These are phyloP conservation scores for Podarcis lilfordi DNA, from an alignment of 2,797 vertebrate species.

Conservation along the genomic window DNA sequence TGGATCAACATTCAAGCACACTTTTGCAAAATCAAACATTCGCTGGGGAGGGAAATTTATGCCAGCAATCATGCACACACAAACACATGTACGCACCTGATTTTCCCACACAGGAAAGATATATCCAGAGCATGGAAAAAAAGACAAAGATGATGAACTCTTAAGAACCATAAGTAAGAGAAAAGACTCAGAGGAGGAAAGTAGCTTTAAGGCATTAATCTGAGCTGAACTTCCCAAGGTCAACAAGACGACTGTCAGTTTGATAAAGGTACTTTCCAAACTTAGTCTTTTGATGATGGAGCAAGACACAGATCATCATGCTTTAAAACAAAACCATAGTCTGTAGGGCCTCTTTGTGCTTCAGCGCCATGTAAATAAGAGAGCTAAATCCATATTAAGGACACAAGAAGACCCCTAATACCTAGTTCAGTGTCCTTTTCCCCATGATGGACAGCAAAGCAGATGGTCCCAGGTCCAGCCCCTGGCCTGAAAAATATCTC, in stretches of 20 bases:
- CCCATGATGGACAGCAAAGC: too few relatives aligned
- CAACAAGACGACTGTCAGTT: background rate
- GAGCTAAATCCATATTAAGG: background rate
- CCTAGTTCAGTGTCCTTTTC: too few relatives aligned
- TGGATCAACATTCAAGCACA: background rate
- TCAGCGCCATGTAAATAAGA: background rate
- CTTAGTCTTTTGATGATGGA: background rate
- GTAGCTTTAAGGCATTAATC: slow-evolving; percentile 31
- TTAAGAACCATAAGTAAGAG: slow-evolving; percentile 21
- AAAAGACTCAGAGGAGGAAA: slow-evolving; percentile 26
- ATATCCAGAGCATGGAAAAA: background rate
- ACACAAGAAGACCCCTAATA: background rate
- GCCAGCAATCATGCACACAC: background rate
- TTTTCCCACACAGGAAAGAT: background rate
- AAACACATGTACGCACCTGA: too few relatives aligned
- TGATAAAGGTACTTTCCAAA: background rate
- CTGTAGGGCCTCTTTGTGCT: background rate
- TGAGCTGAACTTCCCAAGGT: slow-evolving; percentile 21
- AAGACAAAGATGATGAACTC: slow-evolving; percentile 5
- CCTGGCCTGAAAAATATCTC: background rate
- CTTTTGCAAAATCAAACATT: background rate
- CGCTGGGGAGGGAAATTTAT: background rate
- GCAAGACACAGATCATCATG: background rate
- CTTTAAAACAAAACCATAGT: background rate
- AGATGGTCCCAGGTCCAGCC: background rate